Conservation (phyloP, 2,797 vertebrate genomes). For the Ctenochaetus hawaiiensis region DNA sequence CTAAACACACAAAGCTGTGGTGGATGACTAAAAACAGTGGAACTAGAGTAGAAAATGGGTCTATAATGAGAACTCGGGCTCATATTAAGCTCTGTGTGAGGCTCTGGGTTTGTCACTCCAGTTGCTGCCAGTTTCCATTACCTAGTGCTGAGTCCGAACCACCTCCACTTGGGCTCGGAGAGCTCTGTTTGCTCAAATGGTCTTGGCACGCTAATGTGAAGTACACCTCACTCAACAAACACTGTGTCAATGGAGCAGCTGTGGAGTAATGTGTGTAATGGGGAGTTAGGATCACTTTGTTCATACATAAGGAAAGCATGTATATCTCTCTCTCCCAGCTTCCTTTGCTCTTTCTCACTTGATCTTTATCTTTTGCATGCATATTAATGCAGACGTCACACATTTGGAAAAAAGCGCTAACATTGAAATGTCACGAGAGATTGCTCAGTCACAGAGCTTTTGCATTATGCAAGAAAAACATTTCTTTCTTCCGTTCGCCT, state of each 20-base stretch:
- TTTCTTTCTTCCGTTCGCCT: neutral
- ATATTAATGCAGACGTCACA: slow-evolving; percentile 6
- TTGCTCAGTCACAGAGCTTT: neutral
- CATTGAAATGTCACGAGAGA: slow-evolving; percentile 4
- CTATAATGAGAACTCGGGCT: slow-evolving; percentile 60
- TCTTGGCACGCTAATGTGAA: slow-evolving; percentile 60
- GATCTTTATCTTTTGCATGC: neutral
- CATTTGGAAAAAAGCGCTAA: neutral
- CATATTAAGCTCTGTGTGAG: slow-evolving; percentile 61
- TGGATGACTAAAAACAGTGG: slow-evolving; percentile 15
- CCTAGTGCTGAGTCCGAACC: slow-evolving; percentile 57
- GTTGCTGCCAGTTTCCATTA: slow-evolving; percentile 78
- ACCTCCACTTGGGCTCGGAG: slow-evolving; percentile 53
- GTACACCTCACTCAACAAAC: slow-evolving; percentile 63
- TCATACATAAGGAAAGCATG: slow-evolving; percentile 16
- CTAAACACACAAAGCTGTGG: slow-evolving; percentile 22
- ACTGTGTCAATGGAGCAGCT: slow-evolving; percentile 51
- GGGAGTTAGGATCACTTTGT: slow-evolving; percentile 48
- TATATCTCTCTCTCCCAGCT: neutral
- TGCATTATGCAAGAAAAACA: slow-evolving; percentile 15
- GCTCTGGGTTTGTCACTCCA: slow-evolving; percentile 54
- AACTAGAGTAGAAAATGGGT: slow-evolving; percentile 42
- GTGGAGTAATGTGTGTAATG: slow-evolving; percentile 52
- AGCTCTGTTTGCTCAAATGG: slow-evolving; percentile 61
- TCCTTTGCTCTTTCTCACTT: neutral